A percentile compares a stretch with the other conserved stretches of the same genome.
Evolutionary conservation across 1,140 invertebrate species (phyloP).

Genomic region (Meloidogyne hapla): DNA sequence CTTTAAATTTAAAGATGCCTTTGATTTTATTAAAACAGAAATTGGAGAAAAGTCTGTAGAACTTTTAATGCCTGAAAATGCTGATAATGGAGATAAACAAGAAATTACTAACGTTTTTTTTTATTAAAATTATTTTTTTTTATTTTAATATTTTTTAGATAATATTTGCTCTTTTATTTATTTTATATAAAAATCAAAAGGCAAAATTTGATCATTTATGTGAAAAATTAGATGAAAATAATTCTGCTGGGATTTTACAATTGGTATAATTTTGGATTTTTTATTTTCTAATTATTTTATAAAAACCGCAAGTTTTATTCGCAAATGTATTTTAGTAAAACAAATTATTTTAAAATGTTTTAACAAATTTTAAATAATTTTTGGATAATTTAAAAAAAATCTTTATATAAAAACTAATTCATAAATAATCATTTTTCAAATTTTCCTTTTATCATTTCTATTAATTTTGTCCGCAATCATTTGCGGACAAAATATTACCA

Average conservation of each 20-base stretch:
- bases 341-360: no score
- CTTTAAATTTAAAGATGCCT: conserved; percentile 1
- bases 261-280: not conserved
- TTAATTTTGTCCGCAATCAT: no score
- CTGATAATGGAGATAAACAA: not conserved
- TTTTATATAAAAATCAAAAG: not conserved
- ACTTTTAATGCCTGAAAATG: not conserved
- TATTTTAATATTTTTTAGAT: not conserved
- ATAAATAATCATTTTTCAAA: no score
- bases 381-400: no score
- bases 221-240: not conserved
- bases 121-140: not conserved
- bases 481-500: not conserved
- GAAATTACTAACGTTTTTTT: conserved; percentile 13
- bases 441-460: no score
- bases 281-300: no score
- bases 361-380: no score
- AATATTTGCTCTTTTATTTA: conserved; percentile 3
- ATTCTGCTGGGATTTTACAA: not conserved
- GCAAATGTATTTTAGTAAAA: no score
- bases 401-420: no score
- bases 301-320: no score
- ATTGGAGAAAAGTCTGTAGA: not conserved
- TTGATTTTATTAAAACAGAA: conserved; percentile 5
- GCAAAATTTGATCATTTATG: not conserved